Evolutionary conservation across 2,113 vertebrate genomes (phyloP).

Genomic region (Chauna torquata): DNA sequence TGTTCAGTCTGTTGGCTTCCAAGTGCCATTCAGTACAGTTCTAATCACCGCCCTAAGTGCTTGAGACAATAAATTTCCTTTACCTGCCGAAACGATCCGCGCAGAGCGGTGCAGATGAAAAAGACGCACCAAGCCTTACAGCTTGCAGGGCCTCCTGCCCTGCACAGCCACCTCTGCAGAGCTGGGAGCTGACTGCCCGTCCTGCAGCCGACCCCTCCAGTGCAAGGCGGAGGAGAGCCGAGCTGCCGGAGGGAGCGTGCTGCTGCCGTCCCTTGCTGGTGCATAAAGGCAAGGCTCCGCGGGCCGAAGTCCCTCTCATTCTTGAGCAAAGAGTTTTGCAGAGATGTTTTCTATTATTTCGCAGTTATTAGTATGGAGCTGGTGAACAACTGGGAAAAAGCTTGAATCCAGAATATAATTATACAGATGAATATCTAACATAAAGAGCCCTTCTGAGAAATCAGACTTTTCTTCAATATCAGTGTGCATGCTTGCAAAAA

Average conservation of each 20-base stretch:
- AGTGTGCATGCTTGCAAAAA: background rate
- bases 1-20: background rate
- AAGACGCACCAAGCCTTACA: background rate
- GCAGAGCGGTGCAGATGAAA: background rate
- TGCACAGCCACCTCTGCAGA: background rate
- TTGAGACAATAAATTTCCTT: background rate
- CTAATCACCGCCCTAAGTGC: background rate
- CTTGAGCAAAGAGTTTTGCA: background rate
- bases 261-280: background rate
- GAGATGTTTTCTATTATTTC: background rate
- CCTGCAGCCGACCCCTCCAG: background rate
- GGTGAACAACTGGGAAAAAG: background rate
- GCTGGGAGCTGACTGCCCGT: background rate
- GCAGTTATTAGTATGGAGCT: background rate
- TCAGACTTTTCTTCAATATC: background rate
- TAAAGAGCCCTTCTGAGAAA: background rate
- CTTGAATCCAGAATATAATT: background rate
- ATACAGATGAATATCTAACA: background rate
- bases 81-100: background rate
- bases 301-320: background rate
- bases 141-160: background rate
- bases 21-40: background rate
- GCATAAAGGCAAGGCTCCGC: background rate
- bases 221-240: background rate
- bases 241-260: background rate